A percentile compares a stretch with the other conserved stretches of the same genome.
These are phyloP conservation scores for Colistium nudipinnis DNA, from an alignment of 2,113 vertebrate genomes.

Conservation along the genomic window DNA sequence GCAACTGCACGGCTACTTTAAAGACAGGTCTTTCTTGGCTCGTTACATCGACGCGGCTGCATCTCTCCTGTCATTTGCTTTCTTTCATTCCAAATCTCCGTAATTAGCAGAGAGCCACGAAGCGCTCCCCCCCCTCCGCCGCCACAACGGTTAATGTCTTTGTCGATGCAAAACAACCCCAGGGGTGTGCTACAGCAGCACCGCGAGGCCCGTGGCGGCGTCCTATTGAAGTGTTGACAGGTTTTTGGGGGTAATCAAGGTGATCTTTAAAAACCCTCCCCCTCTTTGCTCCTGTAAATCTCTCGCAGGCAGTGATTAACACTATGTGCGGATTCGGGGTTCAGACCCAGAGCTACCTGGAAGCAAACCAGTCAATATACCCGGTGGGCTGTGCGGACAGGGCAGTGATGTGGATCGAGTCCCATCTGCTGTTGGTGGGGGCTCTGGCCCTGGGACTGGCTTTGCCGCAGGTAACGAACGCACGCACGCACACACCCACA, in stretches of 20 bases:
- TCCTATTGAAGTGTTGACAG: not conserved
- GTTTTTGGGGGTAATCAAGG: not conserved
- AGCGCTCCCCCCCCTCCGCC: constrained; percentile 8
- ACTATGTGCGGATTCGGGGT: constrained; percentile 82
- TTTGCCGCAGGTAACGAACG: constrained; percentile 83
- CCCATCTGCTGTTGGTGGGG: constrained; percentile 81
- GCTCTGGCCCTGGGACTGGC: constrained; percentile 79
- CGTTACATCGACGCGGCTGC: not conserved
- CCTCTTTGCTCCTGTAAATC: not conserved
- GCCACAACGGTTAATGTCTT: constrained; percentile 18
- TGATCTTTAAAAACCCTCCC: not conserved
- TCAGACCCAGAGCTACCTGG: constrained; percentile 73
- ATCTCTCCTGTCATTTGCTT: not conserved
- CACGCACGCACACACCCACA: not conserved
- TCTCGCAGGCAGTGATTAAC: constrained; percentile 78
- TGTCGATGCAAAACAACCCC: constrained; percentile 10
- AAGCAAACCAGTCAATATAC: constrained; percentile 76
- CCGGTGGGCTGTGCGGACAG: constrained; percentile 79
- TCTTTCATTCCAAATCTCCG: not conserved
- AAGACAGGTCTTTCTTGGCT: not conserved
- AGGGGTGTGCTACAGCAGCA: not conserved
- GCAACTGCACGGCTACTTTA: constrained; percentile 32
- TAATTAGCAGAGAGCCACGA: not conserved
- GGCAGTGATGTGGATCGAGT: constrained; percentile 80
- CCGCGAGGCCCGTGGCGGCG: not conserved